A percentile compares a stretch with the other conserved stretches of the same genome.
Conservation (phyloP, 2,113 vertebrate genomes). For the Silurus glanis region DNA sequence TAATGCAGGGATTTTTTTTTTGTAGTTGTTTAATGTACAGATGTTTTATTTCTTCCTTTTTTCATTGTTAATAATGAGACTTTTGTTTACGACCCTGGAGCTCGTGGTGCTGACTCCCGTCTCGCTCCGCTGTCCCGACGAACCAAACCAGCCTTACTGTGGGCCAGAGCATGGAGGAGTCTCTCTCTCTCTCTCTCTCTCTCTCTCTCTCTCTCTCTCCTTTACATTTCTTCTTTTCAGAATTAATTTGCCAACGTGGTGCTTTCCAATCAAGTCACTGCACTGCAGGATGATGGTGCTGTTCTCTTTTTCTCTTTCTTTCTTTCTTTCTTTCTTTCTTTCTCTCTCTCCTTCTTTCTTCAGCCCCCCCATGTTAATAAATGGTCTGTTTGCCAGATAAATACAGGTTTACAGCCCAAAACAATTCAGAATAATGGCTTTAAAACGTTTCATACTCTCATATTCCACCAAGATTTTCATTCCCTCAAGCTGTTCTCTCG, state of each 20-base stretch:
- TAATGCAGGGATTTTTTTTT: conserved; percentile 93
- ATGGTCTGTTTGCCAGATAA: not conserved
- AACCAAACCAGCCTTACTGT: conserved; percentile 71
- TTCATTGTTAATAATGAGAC: conserved; percentile 64
- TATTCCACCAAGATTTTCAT: not conserved
- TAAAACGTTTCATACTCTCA: not conserved
- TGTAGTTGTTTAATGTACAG: conserved; percentile 49
- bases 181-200: not conserved
- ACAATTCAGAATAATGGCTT: not conserved
- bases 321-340: not conserved
- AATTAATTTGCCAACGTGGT: conserved; percentile 37
- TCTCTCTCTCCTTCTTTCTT: not conserved
- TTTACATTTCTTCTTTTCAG: not conserved
- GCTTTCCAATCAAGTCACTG: conserved; percentile 28
- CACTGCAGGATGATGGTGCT: conserved; percentile 52
- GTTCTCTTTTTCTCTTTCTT: conserved; percentile 2
- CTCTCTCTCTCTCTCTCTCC: not conserved
- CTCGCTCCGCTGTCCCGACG: conserved; percentile 71
- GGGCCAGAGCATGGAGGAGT: conserved; percentile 44
- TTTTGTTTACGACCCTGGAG: conserved; percentile 67
- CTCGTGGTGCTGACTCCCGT: conserved; percentile 81
- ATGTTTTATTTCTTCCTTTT: conserved; percentile 58
- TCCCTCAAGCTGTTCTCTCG: not conserved
- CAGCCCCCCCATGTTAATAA: not conserved
- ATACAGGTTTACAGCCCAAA: not conserved